Base-by-base conservation (phyloP, 2,888 invertebrate species). In the Phyto melanocephala region DNA sequence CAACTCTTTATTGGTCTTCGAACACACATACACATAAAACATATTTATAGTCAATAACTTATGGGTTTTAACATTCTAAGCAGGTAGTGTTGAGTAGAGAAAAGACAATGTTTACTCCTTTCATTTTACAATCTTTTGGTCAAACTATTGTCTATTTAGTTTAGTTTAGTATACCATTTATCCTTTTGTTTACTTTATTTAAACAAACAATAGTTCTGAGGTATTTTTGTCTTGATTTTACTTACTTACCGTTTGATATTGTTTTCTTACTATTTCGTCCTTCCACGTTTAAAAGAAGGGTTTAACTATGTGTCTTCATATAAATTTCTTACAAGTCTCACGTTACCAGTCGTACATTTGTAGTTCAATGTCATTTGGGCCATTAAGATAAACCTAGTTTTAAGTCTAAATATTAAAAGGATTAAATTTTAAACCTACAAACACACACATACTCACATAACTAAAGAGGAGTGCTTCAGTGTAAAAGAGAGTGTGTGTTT, bases 291-390 rank as follows among this genome's bases (percentile, higher is more conserved):
- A 28, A 11, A 13, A 37, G 33, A 79, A 76, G 58, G 71, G 79
- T 67, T 82, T 76, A 74, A 71, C 20, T 50, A 15, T 71, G 54
- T 47, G 20, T 33, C 8, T 71, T 63, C 45, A 20, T 37, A 37
- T 40, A 47, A 40, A 71, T 63, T 71, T 15, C 56, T 33, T 63
- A 62, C 45, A 37, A 37, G 7, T 13, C 4, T 1, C 35, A 28
- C 6, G 24, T 37, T 56, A n/a, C 33, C 15, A 22, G n/a, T 20
- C 33, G 54, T 35, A 28, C 4, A 54, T 62, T 52, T 76, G 74
- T 67, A 75, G 75, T 68, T 82, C 82, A 82, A 82, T 82, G 82
- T 71, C 79, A 76, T 82, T 82, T 82, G 56, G 82, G 79, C 79
- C 65, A 79, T 82, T 82, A 76, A 79, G 79, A 71, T 82, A 82